A percentile compares a stretch with the other conserved stretches of the same genome.
These are phyloP conservation scores for Schizaphis graminum DNA, from an alignment of 2,888 invertebrate species.

Conservation along the genomic window DNA sequence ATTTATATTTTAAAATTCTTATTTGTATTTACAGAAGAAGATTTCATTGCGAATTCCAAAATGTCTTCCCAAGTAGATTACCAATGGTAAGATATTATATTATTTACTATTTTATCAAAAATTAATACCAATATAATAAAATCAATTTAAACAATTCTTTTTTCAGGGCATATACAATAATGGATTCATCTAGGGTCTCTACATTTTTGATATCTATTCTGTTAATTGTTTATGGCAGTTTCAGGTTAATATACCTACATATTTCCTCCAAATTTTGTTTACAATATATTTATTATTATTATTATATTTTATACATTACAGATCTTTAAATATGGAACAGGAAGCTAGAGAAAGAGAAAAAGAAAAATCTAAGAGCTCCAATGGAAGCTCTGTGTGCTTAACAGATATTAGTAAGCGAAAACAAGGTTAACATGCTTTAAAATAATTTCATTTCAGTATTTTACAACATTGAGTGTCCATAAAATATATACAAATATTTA, in stretches of 20 bases:
- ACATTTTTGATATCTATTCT: conserved; percentile 98
- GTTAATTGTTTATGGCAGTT: conserved; percentile 97
- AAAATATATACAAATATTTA: conserved; percentile 1
- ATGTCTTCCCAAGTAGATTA: conserved; percentile 66
- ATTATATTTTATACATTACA: conserved; percentile 70
- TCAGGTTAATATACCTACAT: conserved; percentile 73
- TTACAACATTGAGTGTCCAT: conserved; percentile 28
- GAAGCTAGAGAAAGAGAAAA: conserved; percentile 88
- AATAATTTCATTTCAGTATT: conserved; percentile 57
- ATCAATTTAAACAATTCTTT: background rate
- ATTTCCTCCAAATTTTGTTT: background rate
- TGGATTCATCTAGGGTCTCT: conserved; percentile 97
- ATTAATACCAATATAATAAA: background rate
- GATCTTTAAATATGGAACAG: conserved; percentile 95
- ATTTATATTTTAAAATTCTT: background rate
- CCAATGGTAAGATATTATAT: conserved; percentile 61
- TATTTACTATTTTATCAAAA: background rate
- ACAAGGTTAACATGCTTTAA: conserved; percentile 64
- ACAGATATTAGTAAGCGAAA: conserved; percentile 64
- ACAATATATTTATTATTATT: conserved; percentile 54
- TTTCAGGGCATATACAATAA: conserved; percentile 90
- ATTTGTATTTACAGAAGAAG: conserved; percentile 37
- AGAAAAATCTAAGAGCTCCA: conserved; percentile 78
- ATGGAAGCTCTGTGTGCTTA: conserved; percentile 70
- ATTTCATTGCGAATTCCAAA: conserved; percentile 10